Percentiles rank a stretch among this genome's conserved stretches.
phyloP scores from a whole-genome alignment of 1,140 invertebrate genomes.

The Sminthurinus signatus region DNA sequence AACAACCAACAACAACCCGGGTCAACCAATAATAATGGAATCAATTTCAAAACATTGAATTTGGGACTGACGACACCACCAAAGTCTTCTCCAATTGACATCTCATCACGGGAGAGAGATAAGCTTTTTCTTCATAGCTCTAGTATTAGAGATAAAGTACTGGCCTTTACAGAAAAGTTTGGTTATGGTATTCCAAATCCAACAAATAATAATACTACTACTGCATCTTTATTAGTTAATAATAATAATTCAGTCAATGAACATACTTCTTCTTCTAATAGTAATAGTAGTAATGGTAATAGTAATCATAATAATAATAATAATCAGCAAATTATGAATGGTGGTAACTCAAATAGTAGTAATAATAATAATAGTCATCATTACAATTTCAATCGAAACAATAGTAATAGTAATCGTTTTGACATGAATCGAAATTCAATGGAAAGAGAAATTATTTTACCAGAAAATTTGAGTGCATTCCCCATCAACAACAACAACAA shows the following conservation, averaged over 20 bases:
- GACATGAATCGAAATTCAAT: conserved; percentile 2
- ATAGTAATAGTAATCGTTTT: neutral
- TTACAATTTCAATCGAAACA: neutral
- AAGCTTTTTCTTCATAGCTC: conserved; percentile 25
- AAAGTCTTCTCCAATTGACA: conserved; percentile 9
- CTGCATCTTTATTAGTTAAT: neutral
- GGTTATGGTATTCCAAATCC: conserved; percentile 28
- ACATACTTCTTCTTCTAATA: neutral
- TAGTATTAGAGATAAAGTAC: conserved; percentile 30
- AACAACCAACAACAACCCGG: too few relatives aligned
- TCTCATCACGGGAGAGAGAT: conserved; percentile 7
- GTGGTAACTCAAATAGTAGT: conserved; percentile 13
- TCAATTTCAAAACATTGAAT: conserved; percentile 7
- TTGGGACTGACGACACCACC: neutral
- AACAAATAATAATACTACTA: neutral
- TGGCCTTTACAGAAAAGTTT: conserved; percentile 38
- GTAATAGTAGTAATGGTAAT: neutral
- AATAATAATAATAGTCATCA: conserved; percentile 13
- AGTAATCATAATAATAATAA: conserved; percentile 6
- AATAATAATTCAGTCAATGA: neutral
- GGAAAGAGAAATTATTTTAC: neutral
- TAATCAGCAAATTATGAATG: conserved; percentile 7
- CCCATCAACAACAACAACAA: neutral
- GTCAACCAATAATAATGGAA: neutral
- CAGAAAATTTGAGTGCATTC: conserved; percentile 21